Evolutionary conservation across 2,113 vertebrate genomes (phyloP).

Genomic region (Oreotrochilus melanogaster): DNA sequence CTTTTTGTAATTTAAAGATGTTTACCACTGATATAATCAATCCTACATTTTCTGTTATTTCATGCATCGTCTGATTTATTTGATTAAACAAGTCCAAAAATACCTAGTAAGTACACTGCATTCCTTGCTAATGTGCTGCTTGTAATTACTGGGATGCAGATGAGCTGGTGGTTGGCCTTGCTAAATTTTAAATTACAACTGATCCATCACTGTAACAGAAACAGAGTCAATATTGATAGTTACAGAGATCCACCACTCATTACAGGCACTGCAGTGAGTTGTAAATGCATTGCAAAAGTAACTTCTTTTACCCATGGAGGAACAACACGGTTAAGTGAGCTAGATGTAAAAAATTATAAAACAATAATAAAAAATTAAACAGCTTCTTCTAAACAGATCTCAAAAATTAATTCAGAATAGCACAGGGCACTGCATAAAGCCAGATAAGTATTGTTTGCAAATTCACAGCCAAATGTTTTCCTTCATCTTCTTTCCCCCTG

Average conservation of each 20-base stretch:
- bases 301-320: background rate
- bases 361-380: background rate
- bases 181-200: conserved; percentile 20
- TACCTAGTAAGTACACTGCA: background rate
- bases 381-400: background rate
- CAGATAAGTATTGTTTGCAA: background rate
- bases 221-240: conserved; percentile 50
- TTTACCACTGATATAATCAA: background rate
- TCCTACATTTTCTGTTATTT: conserved; percentile 16
- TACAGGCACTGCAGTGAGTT: background rate
- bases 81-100: conserved; percentile 32
- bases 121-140: background rate
- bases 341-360: background rate
- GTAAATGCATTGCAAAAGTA: background rate
- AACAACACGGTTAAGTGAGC: background rate
- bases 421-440: background rate
- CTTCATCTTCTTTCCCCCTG: background rate
- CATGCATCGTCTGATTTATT: background rate
- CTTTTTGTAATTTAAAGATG: background rate
- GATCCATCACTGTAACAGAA: conserved; percentile 18
- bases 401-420: background rate
- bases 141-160: conserved; percentile 28
- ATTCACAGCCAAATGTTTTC: background rate
- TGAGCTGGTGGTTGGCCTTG: conserved; percentile 31
- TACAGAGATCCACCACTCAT: background rate